phyloP scores from a whole-genome alignment of 2,888 invertebrate species.

The Thalpophila matura region DNA sequence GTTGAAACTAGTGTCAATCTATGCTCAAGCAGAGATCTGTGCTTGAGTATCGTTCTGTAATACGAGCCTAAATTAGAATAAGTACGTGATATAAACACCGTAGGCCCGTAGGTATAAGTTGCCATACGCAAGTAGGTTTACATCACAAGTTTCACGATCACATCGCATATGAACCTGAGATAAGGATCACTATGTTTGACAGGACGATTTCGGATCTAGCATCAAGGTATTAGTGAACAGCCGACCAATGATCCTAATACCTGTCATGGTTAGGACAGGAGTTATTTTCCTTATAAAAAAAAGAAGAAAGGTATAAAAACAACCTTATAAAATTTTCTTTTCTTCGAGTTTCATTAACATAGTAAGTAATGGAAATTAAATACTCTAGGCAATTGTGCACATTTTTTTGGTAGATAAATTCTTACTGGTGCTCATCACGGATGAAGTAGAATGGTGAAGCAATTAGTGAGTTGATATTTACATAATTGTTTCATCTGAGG shows the following conservation, averaged over 20 bases:
- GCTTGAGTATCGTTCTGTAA: no score
- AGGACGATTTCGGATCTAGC: not conserved
- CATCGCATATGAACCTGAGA: not conserved
- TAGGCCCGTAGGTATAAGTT: not conserved
- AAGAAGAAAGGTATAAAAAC: slow-evolving; percentile 5
- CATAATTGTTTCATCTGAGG: slow-evolving; percentile 72
- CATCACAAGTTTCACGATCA: not conserved
- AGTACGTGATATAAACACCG: not conserved
- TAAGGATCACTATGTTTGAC: not conserved
- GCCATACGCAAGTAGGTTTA: not conserved
- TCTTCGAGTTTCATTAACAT: slow-evolving; percentile 45
- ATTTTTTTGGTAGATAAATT: slow-evolving; percentile 51
- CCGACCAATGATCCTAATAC: not conserved
- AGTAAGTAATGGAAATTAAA: slow-evolving; percentile 54
- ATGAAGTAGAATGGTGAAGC: slow-evolving; percentile 63
- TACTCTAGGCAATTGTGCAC: slow-evolving; percentile 40
- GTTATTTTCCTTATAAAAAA: slow-evolving; percentile 7
- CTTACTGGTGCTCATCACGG: slow-evolving; percentile 53
- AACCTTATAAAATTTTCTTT: slow-evolving; percentile 28
- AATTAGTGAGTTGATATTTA: slow-evolving; percentile 71
- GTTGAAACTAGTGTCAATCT: no score
- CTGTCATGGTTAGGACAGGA: not conserved
- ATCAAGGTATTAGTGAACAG: not conserved
- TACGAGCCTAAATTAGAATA: no score
- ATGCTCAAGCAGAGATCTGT: no score